phyloP scores from a whole-genome alignment of 2,113 vertebrate genomes.

The Petrocephalus zakoni region DNA sequence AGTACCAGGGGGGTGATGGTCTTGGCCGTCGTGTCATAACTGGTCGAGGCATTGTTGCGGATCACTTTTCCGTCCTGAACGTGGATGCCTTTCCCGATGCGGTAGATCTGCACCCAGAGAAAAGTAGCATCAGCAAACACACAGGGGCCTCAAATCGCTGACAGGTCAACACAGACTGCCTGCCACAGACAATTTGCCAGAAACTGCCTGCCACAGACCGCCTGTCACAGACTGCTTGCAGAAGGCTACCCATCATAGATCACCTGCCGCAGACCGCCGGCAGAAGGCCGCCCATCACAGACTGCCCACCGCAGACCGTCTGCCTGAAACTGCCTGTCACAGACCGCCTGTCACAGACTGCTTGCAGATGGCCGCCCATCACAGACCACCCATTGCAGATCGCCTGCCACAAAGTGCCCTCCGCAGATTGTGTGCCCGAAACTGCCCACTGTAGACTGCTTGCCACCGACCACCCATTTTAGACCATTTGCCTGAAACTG shows the following conservation, averaged over 20 bases:
- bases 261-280: neutral
- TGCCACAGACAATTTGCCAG: neutral
- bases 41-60: constrained; percentile 89
- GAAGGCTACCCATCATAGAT: no score
- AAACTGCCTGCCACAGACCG: neutral
- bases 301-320: no score
- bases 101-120: constrained; percentile 74
- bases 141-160: neutral
- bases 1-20: constrained; percentile 94
- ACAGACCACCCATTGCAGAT: no score
- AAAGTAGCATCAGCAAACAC: neutral
- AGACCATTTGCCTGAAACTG: no score
- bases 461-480: neutral
- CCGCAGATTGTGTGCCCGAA: neutral
- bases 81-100: constrained; percentile 87
- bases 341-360: no score
- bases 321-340: no score
- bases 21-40: constrained; percentile 94
- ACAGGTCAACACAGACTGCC: neutral
- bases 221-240: neutral
- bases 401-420: no score
- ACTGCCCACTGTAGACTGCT: neutral
- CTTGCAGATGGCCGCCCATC: neutral
- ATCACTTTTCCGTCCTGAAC: constrained; percentile 92
- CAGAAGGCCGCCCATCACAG: neutral